Percentiles rank a stretch among this genome's conserved stretches.
These are phyloP conservation scores for Ginglymostoma cirratum DNA, from an alignment of 2,113 vertebrate species.

Conservation along the genomic window DNA sequence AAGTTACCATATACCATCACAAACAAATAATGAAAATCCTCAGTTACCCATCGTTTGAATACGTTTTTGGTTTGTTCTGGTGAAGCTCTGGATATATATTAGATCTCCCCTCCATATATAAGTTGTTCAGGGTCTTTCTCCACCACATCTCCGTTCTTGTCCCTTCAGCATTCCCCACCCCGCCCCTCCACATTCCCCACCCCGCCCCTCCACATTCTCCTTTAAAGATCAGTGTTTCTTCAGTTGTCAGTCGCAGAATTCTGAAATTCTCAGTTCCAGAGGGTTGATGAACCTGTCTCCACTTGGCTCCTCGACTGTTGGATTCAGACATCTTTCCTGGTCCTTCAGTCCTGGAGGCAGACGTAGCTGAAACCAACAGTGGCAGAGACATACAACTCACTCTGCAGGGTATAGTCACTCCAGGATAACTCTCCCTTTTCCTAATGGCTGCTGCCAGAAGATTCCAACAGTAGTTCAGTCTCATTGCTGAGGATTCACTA, in stretches of 20 bases:
- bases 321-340: not conserved
- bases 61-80: not conserved
- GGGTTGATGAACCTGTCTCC: not conserved
- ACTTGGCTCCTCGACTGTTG: not conserved
- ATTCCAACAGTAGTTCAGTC: not conserved
- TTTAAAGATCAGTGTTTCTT: not conserved
- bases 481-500: not conserved
- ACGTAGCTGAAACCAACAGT: not conserved
- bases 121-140: not conserved
- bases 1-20: not conserved
- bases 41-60: not conserved
- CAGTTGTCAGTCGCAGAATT: not conserved
- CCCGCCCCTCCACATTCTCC: not conserved
- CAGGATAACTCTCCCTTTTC: not conserved
- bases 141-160: not conserved
- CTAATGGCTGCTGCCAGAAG: not conserved
- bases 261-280: not conserved
- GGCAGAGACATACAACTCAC: not conserved
- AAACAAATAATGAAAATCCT: not conserved
- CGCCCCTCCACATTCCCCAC: too few species aligned
- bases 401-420: not conserved
- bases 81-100: not conserved
- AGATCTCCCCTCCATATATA: not conserved
- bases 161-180: not conserved
- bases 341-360: not conserved